Evolutionary conservation across 2,797 vertebrate genomes (phyloP).

Genomic region (Rhinichthys osculus): DNA sequence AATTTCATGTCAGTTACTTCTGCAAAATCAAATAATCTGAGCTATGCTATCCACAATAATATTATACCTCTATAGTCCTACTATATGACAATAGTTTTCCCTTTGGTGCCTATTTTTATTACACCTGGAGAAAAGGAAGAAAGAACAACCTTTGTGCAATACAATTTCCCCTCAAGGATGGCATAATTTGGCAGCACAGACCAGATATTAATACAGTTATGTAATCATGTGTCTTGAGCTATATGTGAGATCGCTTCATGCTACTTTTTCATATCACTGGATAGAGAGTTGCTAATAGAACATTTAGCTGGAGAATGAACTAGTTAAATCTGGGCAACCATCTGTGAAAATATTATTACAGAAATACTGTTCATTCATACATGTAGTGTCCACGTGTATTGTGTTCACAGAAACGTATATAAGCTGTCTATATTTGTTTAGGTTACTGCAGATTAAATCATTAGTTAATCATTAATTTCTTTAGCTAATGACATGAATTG

Average conservation of each 20-base stretch:
- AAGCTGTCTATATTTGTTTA: neutral
- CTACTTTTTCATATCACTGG: neutral
- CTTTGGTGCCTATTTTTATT: slow-evolving; percentile 10
- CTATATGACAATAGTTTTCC: slow-evolving; percentile 1
- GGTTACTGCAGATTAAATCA: neutral
- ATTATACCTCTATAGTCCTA: neutral
- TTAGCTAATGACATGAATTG: slow-evolving; percentile 8
- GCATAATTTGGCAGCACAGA: neutral
- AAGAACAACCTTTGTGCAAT: neutral
- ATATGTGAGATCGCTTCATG: neutral
- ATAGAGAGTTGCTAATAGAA: neutral
- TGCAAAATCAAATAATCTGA: neutral
- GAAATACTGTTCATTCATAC: neutral
- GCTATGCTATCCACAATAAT: neutral
- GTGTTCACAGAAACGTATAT: neutral
- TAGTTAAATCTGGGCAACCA: slow-evolving; percentile 16
- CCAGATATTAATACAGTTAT: slow-evolving; percentile 14
- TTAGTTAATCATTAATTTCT: neutral
- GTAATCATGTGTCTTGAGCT: neutral
- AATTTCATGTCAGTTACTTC: neutral
- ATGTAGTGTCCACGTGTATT: neutral
- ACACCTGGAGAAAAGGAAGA: neutral
- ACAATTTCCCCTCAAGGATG: neutral
- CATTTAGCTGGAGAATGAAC: slow-evolving; percentile 11
- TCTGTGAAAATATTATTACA: slow-evolving; percentile 17